A percentile compares a stretch with the other conserved stretches of the same genome.
Evolutionary conservation across 2,888 invertebrate genomes (phyloP).

Genomic region (Eucriotettix oculatus): DNA sequence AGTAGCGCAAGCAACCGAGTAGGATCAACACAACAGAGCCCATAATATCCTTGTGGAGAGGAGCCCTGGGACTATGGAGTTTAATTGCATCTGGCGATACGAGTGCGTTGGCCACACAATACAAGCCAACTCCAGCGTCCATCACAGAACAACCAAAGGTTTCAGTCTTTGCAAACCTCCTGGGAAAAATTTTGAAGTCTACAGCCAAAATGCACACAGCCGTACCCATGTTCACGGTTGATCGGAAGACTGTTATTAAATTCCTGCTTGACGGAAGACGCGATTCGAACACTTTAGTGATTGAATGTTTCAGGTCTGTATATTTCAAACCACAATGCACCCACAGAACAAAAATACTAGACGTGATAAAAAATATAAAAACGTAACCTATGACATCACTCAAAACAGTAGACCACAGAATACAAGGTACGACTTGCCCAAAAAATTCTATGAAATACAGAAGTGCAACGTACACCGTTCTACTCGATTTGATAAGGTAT

Average conservation of each 20-base stretch:
- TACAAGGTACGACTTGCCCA: slow-evolving; percentile 35
- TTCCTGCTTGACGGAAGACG: slow-evolving; percentile 13
- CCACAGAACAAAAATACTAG: slow-evolving; percentile 15
- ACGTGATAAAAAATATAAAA: slow-evolving; percentile 12
- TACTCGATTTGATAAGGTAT: neutral
- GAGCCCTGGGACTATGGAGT: neutral
- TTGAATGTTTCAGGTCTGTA: slow-evolving; percentile 10
- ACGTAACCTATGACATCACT: slow-evolving; percentile 23
- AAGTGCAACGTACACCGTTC: neutral
- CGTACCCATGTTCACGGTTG: slow-evolving; percentile 54
- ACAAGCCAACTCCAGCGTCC: slow-evolving; percentile 91
- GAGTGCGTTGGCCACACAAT: slow-evolving; percentile 63
- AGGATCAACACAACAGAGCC: slow-evolving; percentile 31
- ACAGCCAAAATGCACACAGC: slow-evolving; percentile 79
- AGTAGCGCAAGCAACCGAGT: slow-evolving; percentile 44
- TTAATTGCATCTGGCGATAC: slow-evolving; percentile 38
- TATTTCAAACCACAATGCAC: neutral
- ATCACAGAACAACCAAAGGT: slow-evolving; percentile 74
- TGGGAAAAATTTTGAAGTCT: slow-evolving; percentile 78
- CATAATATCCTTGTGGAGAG: slow-evolving; percentile 1
- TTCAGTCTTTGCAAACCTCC: slow-evolving; percentile 75
- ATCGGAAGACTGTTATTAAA: slow-evolving; percentile 47
- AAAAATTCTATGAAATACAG: slow-evolving; percentile 35
- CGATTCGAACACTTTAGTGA: slow-evolving; percentile 14
- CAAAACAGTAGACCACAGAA: slow-evolving; percentile 37